Conservation (phyloP, 2,888 invertebrate species). For the Clostera curtula region DNA sequence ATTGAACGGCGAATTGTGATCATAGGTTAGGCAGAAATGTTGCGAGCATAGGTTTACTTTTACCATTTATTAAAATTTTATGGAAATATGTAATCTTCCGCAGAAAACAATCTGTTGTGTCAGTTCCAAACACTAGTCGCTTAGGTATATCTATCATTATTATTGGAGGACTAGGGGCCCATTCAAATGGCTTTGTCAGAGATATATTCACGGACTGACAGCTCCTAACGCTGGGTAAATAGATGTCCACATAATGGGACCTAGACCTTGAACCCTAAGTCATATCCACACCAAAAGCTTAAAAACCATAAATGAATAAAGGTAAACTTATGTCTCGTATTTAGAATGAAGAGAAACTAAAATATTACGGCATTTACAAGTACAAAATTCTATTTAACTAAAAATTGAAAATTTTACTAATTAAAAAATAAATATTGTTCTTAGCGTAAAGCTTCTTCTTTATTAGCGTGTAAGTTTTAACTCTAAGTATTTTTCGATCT, state of each 20-base stretch:
- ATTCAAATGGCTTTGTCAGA: no score
- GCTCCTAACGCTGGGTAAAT: no score
- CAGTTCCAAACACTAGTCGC: conserved; percentile 1
- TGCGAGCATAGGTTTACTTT: conserved; percentile 16
- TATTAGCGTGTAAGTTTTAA: conserved; percentile 17
- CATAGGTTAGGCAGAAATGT: conserved; percentile 36
- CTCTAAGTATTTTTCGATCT: conserved; percentile 16
- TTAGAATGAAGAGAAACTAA: conserved; percentile 15
- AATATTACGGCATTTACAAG: conserved; percentile 56
- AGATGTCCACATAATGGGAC: no score
- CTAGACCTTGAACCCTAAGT: no score
- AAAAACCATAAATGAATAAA: conserved; percentile 6
- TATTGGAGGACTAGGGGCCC: no score
- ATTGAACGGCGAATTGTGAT: conserved; percentile 60
- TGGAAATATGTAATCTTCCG: no score
- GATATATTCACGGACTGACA: no score
- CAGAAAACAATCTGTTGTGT: no score
- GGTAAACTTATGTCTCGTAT: conserved; percentile 12
- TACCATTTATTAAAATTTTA: no score
- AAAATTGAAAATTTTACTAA: conserved; percentile 29
- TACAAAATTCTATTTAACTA: conserved; percentile 59
- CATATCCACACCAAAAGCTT: conserved; percentile 6
- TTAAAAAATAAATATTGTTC: conserved; percentile 8
- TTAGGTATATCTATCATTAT: no score
- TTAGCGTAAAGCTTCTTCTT: conserved; percentile 19